Base-by-base conservation (phyloP, 2,888 invertebrate species). In the Noctua janthe region DNA sequence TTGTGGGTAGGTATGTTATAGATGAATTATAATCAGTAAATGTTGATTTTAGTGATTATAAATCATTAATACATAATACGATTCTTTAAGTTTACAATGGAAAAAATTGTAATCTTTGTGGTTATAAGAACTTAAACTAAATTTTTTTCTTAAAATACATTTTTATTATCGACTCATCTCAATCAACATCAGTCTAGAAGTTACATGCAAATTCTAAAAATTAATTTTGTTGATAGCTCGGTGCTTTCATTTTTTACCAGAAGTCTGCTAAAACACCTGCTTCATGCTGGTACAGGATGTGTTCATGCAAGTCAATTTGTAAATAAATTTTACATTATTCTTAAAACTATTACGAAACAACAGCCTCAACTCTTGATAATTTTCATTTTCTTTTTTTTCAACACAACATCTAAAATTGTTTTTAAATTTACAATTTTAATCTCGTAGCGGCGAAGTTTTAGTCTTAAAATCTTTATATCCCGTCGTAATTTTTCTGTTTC, bases 391-490 rank as follows among this genome's bases (percentile, higher is more conserved):
- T 17, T 69, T 47, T 69, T 69, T 69, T 69, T 69, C 23, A 69
- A 29, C 1, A 69, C 69, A 5, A 69, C 69, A 10, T 69, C 49
- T 69, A 69, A 69, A 47, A 69, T 69, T 47, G 69, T 69, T 17
- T 69, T 69, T 69, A 69, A 69, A 17, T 69, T 69, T 47, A 69
- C 47, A 29, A 69, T 69, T 69, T 69, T 69, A 15, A n/a, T n/a
- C 69, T 69, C 69, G 4, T 69, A 69, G 47, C 69, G 69, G 69
- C 69, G 47, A 69, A 69, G n/a, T 69, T n/a, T 69, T 69, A 17
- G 47, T n/a, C n/a, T n/a, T 69, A 69, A 69, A 69, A 49, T 8
- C 17, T 69, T 47, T 29, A 29, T 47, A 47, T 69, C 69, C 8
- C n/a, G 69, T 47, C 49, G 69, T 69, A 69, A 69, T 69, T 29